Evolutionary conservation across 2,113 vertebrate species (phyloP), one percentile per base, ranked within the genome.

Genomic region (Tursiops truncatus): DNA sequence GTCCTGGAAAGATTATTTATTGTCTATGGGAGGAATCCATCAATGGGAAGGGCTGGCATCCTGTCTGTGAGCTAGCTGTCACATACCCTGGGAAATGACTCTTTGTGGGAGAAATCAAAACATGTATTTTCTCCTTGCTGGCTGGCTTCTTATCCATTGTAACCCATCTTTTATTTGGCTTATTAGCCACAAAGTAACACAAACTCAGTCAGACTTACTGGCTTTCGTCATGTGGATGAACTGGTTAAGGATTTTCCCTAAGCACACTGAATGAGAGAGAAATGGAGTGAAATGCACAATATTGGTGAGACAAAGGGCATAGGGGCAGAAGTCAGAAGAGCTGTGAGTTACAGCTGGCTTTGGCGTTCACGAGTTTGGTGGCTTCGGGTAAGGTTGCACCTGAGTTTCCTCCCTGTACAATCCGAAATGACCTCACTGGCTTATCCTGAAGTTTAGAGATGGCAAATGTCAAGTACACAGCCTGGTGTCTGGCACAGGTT

Each of bases 261-360:
- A 91, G 26, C 28, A 5, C 0, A 1, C 15, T 47, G 6, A 36
- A 26, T 3, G 13, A 44, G 36, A 20, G 8, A 36, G 14, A 67
- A 36, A 44, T 1, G 31, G 0, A 31, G 38, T 13, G 11, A 60
- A 26, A 44, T 10, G 28, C 2, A 14, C 23, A 6, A 14, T 5
- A 8, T 2, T 14, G 65, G 26, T 60, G 20, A 63, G 20, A 18
- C 18, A 1, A 53, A 38, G 21, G 47, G 17, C 26, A 9, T 0
- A 3, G 26, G 1, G 1, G 1, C 3, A 2, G 10, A 2, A 11
- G 0, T 25, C 47, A 41, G 62, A 36, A 20, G 8, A 6, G 6
- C 47, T 31, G 7, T 1, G 6, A 8, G 47, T 41, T 21, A 1
- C 8, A 2, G 1, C 0, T 28, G 18, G 38, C 25, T 2, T 25